Evolutionary conservation across 2,797 vertebrate species (phyloP), one percentile per base, ranked within the genome.

Genomic region (Melanotaenia parkinsoni): DNA sequence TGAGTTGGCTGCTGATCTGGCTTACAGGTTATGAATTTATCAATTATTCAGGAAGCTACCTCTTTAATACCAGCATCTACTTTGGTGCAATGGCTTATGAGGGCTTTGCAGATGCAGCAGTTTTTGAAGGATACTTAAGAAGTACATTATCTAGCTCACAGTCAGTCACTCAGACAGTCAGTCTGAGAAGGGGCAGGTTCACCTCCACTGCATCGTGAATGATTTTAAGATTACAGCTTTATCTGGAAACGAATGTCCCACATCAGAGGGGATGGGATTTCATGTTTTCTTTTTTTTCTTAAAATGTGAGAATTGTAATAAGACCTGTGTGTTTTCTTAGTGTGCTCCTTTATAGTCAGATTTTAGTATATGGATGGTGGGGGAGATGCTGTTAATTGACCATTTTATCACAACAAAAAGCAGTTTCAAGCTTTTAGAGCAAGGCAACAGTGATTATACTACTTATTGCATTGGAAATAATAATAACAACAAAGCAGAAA

Each of bases 11-110:
- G 63, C 77, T 83, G 84, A 81, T n/a, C 79, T 77, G 67, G 58
- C 72, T 80, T 32, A 76, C 75, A 84, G 67, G 58, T 83, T 86
- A 63, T 81, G 72, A 85, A 87, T 70, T 24, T 80, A 83, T 91
- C 51, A 79, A 81, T 90, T 86, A 91, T 88, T 90, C 71, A 85
- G 47, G 40, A 69, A 71, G 64, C 69, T 63, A 63, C 54, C 63
- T 79, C 77, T 82, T 81, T 85, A 82, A 89, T 86, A 76, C 69
- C 3, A 10, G 54, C 74, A 51, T 74, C 67, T 62, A 76, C 72
- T 77, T 67, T 75, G 65, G 71, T 81, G 69, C 79, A 76, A 69
- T 81, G 73, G 57, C 69, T 79, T 35, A 58, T 45, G 53, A 45
- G 12, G 20, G 30, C 63, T 82, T 74, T 87, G 84, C 81, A 70